Conservation (phyloP, 2,113 vertebrate genomes). For the Rousettus leschenaultii region DNA sequence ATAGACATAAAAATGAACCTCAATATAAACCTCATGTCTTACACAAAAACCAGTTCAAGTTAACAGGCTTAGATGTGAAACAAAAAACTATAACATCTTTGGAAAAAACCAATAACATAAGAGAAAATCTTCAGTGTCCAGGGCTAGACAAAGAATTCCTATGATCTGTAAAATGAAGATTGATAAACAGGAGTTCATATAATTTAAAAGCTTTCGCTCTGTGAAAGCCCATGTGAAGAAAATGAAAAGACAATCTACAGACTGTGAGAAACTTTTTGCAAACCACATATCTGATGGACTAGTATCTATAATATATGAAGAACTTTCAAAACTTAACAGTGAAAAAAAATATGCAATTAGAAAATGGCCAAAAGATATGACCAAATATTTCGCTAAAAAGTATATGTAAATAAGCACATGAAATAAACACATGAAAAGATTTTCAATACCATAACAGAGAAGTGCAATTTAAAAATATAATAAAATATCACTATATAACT, state of each 20-base stretch:
- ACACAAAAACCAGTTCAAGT: neutral
- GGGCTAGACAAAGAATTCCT: neutral
- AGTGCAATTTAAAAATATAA: neutral
- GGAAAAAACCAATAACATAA: neutral
- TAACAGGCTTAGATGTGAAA: neutral
- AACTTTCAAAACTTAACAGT: neutral
- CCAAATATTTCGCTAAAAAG: neutral
- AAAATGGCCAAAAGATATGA: neutral
- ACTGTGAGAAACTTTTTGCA: neutral
- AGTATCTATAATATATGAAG: neutral
- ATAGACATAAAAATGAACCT: neutral
- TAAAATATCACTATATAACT: neutral
- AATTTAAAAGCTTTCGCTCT: neutral
- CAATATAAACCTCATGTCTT: neutral
- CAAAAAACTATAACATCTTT: neutral
- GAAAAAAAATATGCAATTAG: neutral
- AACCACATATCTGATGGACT: neutral
- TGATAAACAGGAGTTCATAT: neutral
- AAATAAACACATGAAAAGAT: neutral
- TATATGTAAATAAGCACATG: neutral
- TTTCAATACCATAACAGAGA: neutral
- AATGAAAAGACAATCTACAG: neutral
- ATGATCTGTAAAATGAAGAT: neutral
- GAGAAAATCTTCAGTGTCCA: neutral
- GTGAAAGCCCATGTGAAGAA: neutral